phyloP scores from a whole-genome alignment of 2,113 vertebrate genomes.

The Cygnus atratus region DNA sequence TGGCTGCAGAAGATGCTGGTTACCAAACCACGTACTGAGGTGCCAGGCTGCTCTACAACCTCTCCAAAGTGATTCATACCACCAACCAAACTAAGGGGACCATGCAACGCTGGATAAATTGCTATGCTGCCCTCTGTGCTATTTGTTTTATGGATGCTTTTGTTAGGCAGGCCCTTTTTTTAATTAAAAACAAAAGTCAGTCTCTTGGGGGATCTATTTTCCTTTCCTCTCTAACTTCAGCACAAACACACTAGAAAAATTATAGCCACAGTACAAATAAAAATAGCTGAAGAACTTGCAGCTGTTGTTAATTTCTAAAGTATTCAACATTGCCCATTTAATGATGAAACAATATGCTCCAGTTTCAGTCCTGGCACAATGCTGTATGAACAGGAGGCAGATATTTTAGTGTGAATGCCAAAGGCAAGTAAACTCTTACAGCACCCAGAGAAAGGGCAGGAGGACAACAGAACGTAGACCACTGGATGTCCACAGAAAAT shows the following conservation, averaged over 20 bases:
- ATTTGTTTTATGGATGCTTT: slow-evolving; percentile 35
- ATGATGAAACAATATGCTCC: slow-evolving; percentile 53
- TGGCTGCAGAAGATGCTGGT: neutral
- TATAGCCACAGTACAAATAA: slow-evolving; percentile 45
- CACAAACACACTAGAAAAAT: slow-evolving; percentile 35
- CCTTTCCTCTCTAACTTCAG: slow-evolving; percentile 34
- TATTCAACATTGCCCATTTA: neutral
- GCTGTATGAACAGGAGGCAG: neutral
- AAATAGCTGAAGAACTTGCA: slow-evolving; percentile 54
- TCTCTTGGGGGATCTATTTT: slow-evolving; percentile 48
- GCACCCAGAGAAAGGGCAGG: neutral
- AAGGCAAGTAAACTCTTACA: neutral
- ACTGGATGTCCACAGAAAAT: neutral
- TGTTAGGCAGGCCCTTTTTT: neutral
- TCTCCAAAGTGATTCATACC: neutral
- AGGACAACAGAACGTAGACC: neutral
- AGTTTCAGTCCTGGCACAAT: slow-evolving; percentile 30
- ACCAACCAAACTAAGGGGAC: neutral
- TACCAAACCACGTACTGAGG: neutral
- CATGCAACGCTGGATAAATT: neutral
- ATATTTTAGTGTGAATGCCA: slow-evolving; percentile 16
- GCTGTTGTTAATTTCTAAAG: slow-evolving; percentile 43
- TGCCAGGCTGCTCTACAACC: neutral
- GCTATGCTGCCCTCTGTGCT: neutral
- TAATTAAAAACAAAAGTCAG: slow-evolving; percentile 12